Conservation (phyloP, 2,113 vertebrate species). For the cat (Felis catus) region DNA sequence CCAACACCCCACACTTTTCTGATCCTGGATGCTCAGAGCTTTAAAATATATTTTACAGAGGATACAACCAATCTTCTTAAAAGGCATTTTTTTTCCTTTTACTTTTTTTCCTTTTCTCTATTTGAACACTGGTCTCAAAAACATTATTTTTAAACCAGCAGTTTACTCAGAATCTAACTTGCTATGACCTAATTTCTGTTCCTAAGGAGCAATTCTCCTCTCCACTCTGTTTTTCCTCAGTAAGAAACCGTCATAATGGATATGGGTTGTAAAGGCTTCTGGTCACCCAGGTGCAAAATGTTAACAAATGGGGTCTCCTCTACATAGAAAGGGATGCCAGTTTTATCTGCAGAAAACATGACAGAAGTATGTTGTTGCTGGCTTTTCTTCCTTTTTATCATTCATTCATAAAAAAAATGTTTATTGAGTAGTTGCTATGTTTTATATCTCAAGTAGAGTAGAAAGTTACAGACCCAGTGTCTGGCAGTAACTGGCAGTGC, state of each 20-base stretch:
- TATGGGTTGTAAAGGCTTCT: neutral
- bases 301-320: neutral
- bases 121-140: neutral
- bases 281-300: neutral
- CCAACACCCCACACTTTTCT: neutral
- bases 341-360: neutral
- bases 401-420: neutral
- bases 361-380: neutral
- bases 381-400: neutral
- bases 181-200: neutral
- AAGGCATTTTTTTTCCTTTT: neutral
- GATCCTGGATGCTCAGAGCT: neutral
- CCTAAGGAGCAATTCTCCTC: neutral
- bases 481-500: neutral
- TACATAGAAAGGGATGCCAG: neutral
- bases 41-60: neutral
- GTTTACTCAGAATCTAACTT: neutral
- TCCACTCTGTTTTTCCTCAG: neutral
- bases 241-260: neutral
- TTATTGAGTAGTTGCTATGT: neutral
- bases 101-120: neutral
- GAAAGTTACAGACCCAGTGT: neutral
- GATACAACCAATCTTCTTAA: neutral
- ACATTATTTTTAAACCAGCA: conserved; percentile 21
- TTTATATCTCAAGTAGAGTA: neutral